A percentile compares a stretch with the other conserved stretches of the same genome.
Conservation (phyloP, 2,888 invertebrate species). For the Heliconius aoede region DNA sequence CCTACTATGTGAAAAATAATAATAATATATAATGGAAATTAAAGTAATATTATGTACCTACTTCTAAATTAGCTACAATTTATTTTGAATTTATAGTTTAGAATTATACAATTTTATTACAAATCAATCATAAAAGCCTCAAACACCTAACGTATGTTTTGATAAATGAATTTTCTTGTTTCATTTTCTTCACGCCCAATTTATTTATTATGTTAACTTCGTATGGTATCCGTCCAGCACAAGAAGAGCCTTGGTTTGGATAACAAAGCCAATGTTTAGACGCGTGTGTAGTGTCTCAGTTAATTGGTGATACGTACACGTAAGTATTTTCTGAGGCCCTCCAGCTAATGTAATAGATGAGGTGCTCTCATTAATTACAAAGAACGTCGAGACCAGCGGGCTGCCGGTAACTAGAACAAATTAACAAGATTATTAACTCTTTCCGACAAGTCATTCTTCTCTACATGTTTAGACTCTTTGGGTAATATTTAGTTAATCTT, state of each 20-base stretch:
- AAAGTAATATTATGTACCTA: neutral
- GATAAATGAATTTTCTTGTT: conserved; percentile 81
- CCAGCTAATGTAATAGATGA: conserved; percentile 83
- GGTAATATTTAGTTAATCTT: conserved; percentile 22
- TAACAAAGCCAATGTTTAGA: conserved; percentile 34
- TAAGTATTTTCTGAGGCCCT: conserved; percentile 71
- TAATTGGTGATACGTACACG: conserved; percentile 68
- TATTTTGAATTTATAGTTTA: neutral
- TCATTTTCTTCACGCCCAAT: conserved; percentile 79
- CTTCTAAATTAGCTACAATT: neutral
- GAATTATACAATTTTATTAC: conserved; percentile 47
- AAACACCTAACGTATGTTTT: conserved; percentile 55
- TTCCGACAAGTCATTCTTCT: conserved; percentile 80
- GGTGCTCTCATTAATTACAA: conserved; percentile 83
- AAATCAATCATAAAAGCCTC: conserved; percentile 59
- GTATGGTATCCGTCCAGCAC: conserved; percentile 60
- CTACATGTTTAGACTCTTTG: conserved; percentile 47
- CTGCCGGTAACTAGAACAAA: conserved; percentile 75
- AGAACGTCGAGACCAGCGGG: conserved; percentile 78
- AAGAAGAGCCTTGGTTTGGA: conserved; percentile 52
- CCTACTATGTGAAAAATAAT: too few species aligned
- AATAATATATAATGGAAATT: neutral
- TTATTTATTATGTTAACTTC: conserved; percentile 78
- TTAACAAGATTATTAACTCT: conserved; percentile 82
- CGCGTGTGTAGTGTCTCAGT: conserved; percentile 56